A percentile compares a stretch with the other conserved stretches of the same genome.
Evolutionary conservation across 2,113 vertebrate genomes (phyloP).

Genomic region (Pao palembangensis): DNA sequence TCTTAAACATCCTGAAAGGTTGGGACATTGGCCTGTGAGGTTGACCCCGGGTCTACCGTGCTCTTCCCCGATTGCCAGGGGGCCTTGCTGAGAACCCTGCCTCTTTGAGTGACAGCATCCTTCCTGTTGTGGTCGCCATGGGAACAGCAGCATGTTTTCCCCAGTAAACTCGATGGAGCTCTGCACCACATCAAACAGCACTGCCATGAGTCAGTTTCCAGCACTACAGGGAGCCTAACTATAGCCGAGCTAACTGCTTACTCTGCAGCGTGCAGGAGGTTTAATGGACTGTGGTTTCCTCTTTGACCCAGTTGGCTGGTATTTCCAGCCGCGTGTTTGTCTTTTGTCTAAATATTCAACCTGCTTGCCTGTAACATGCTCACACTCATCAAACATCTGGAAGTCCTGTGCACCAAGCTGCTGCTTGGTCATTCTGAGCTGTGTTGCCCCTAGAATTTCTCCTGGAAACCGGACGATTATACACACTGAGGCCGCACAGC

Average conservation of each 20-base stretch:
- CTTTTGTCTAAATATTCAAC: constrained; percentile 42
- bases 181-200: constrained; percentile 63
- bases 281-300: constrained; percentile 62
- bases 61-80: constrained; percentile 17
- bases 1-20: too few relatives aligned
- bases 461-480: constrained; percentile 19
- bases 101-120: constrained; percentile 55
- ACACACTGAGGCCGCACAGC: constrained; percentile 43
- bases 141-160: constrained; percentile 61
- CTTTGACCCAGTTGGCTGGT: constrained; percentile 43
- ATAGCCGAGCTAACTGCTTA: constrained; percentile 62
- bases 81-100: constrained; percentile 22
- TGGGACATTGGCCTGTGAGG: constrained; percentile 4
- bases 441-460: constrained; percentile 26
- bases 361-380: constrained; percentile 10
- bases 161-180: constrained; percentile 49
- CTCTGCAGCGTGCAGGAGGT: constrained; percentile 49
- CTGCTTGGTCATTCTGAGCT: constrained; percentile 6
- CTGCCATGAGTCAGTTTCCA: constrained; percentile 62
- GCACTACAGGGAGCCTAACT: constrained; percentile 62
- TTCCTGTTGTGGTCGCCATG: constrained; percentile 64
- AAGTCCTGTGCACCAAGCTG: neutral
- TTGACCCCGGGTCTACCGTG: constrained; percentile 21
- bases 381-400: constrained; percentile 8
- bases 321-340: constrained; percentile 36